phyloP scores from a whole-genome alignment of 2,113 vertebrate species.

The Nibea coibor region DNA sequence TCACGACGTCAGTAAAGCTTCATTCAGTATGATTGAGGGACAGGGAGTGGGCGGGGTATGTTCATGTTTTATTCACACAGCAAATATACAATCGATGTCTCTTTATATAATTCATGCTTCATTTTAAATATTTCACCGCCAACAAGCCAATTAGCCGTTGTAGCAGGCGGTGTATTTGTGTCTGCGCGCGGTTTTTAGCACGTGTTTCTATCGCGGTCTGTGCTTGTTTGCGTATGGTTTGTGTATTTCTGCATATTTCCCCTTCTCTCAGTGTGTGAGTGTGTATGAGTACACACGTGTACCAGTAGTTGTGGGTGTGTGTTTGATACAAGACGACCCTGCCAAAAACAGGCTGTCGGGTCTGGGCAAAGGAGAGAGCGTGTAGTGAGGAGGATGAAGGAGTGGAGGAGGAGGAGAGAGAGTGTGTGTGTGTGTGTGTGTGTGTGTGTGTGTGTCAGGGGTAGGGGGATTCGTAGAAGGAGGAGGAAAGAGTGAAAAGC shows the following conservation, averaged over 20 bases:
- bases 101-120: constrained; percentile 69
- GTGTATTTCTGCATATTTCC: background rate
- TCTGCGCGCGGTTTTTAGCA: background rate
- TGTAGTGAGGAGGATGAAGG: constrained; percentile 21
- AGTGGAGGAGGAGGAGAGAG: constrained; percentile 2
- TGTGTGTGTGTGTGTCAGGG: constrained; percentile 14
- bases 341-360: constrained; percentile 54
- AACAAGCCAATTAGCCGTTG: constrained; percentile 71
- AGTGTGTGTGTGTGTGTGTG: background rate
- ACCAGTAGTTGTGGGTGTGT: background rate
- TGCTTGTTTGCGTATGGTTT: background rate
- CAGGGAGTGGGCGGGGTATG: background rate
- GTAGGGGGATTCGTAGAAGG: constrained; percentile 15
- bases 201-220: background rate
- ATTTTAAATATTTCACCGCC: constrained; percentile 76
- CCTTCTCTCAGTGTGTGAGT: background rate
- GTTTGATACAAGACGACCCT: constrained; percentile 28
- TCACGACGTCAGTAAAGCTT: background rate
- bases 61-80: constrained; percentile 71
- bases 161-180: background rate
- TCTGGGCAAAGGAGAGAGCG: constrained; percentile 43
- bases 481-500: constrained; percentile 68
- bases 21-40: constrained; percentile 14
- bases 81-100: constrained; percentile 76
- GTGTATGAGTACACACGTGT: background rate